Percentiles rank a stretch among this genome's conserved stretches.
These are phyloP conservation scores for Phoenicopterus ruber DNA, from an alignment of 2,113 vertebrate genomes.

Conservation along the genomic window DNA sequence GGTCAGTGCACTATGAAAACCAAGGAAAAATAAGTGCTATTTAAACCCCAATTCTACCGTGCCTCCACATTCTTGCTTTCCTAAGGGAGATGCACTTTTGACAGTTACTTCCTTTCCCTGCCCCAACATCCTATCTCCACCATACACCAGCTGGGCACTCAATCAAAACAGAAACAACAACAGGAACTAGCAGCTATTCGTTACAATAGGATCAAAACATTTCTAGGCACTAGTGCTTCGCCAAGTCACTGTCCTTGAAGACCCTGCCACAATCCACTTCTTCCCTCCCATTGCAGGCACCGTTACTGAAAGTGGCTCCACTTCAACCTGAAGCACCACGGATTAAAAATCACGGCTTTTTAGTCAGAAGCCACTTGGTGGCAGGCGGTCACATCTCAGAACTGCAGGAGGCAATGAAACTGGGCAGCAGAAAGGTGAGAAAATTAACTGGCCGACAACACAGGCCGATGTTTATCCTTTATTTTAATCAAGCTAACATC, in stretches of 20 bases:
- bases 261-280: not conserved
- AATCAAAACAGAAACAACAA: slow-evolving; percentile 69
- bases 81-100: slow-evolving; percentile 62
- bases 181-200: slow-evolving; percentile 60
- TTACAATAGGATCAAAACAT: slow-evolving; percentile 63
- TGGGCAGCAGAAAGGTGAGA: not conserved
- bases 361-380: not conserved
- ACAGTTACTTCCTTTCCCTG: slow-evolving; percentile 62
- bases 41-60: not conserved
- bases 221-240: not conserved
- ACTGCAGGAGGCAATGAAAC: not conserved
- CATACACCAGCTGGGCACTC: slow-evolving; percentile 48
- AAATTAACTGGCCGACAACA: not conserved
- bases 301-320: not conserved
- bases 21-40: slow-evolving; percentile 38
- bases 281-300: not conserved
- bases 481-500: slow-evolving; percentile 30
- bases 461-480: not conserved
- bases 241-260: slow-evolving; percentile 63
- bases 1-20: slow-evolving; percentile 15
- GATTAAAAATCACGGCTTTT: not conserved
- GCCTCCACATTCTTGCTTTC: slow-evolving; percentile 59
- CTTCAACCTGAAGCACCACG: not conserved
- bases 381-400: not conserved
- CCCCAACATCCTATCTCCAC: slow-evolving; percentile 48